Evolutionary conservation across 2,797 vertebrate genomes (phyloP).

Genomic region (Coregonus sp.): DNA sequence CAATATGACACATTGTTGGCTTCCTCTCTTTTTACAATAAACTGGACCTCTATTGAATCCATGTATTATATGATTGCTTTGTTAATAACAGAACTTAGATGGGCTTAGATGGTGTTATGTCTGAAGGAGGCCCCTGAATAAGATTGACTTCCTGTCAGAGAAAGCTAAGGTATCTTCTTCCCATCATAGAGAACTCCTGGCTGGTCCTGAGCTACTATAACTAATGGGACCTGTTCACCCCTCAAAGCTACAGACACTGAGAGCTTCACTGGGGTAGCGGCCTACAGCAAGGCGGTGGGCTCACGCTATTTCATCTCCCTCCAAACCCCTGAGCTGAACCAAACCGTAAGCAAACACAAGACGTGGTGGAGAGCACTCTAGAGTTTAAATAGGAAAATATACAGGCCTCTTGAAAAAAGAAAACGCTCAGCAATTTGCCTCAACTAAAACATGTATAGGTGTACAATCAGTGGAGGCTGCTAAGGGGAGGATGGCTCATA

Average conservation of each 20-base stretch:
- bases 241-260: no score
- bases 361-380: background rate
- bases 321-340: background rate
- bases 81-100: background rate
- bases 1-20: background rate
- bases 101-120: background rate
- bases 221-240: no score
- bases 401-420: constrained; percentile 53
- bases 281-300: no score
- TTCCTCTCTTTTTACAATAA: background rate
- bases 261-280: no score
- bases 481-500: constrained; percentile 6
- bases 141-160: background rate
- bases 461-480: constrained; percentile 9
- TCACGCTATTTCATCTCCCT: no score
- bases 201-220: no score
- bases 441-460: constrained; percentile 43
- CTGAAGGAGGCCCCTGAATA: background rate
- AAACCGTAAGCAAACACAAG: constrained; percentile 29
- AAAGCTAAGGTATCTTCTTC: background rate
- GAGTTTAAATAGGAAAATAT: constrained; percentile 17
- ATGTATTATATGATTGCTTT: background rate
- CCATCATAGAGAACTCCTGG: background rate
- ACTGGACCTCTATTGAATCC: background rate
- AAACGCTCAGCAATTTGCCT: constrained; percentile 44